phyloP scores from a whole-genome alignment of 2,113 vertebrate genomes.

The Cochlearius cochlearius region DNA sequence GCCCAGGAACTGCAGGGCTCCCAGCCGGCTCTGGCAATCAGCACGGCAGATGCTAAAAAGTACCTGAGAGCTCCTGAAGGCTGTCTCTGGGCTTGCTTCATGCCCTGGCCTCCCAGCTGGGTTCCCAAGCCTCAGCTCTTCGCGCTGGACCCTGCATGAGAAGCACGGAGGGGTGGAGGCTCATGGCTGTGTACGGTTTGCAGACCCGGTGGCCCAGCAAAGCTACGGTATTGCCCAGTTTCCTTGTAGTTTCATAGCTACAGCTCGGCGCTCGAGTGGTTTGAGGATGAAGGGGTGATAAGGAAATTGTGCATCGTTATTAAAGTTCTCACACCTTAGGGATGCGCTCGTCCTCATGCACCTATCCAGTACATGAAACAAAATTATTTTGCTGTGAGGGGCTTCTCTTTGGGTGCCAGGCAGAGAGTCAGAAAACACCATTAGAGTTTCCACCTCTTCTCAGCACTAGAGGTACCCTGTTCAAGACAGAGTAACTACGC shows the following conservation, averaged over 20 bases:
- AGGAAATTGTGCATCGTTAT: not conserved
- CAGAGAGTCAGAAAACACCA: not conserved
- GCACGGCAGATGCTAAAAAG: not conserved
- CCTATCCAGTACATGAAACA: not conserved
- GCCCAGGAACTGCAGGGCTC: not conserved
- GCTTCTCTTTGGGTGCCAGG: not conserved
- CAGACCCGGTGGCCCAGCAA: fast-evolving
- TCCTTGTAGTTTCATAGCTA: not conserved
- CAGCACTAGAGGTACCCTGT: not conserved
- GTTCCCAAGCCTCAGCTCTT: not conserved
- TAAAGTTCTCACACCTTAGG: not conserved
- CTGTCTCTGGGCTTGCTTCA: not conserved
- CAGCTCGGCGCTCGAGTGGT: not conserved
- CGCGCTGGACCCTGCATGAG: not conserved
- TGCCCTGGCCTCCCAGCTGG: not conserved
- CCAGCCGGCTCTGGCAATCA: not conserved
- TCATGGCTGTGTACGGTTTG: not conserved
- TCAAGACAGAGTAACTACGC: not conserved
- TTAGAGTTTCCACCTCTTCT: not conserved
- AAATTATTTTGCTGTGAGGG: not conserved
- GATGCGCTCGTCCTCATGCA: not conserved
- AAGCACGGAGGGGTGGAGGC: fast-evolving
- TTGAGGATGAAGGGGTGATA: not conserved
- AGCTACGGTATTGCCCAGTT: not conserved
- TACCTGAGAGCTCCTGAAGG: not conserved